phyloP scores from a whole-genome alignment of 2,888 invertebrate species.

The Smittia aterrima region DNA sequence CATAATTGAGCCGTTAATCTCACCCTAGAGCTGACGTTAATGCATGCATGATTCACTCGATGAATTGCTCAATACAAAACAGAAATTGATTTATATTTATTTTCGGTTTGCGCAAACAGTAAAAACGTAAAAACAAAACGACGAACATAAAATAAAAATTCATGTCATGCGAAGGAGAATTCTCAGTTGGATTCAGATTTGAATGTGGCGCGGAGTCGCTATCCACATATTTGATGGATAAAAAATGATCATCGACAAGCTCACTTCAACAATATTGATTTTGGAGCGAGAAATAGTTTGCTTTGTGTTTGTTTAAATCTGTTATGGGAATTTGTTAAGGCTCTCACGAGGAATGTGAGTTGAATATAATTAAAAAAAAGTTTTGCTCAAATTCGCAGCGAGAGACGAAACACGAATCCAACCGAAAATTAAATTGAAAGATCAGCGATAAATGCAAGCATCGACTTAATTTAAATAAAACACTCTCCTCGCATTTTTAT shows the following conservation, averaged over 20 bases:
- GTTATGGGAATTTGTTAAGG: not conserved
- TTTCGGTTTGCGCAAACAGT: too few species aligned
- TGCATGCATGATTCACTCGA: not conserved
- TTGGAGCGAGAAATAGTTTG: not conserved
- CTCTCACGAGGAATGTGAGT: not conserved
- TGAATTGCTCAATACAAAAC: constrained; percentile 16
- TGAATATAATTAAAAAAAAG: constrained; percentile 17
- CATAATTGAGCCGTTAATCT: not conserved
- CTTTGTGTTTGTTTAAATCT: not conserved
- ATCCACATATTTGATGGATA: constrained; percentile 11
- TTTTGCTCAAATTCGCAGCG: too few species aligned
- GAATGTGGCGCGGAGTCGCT: constrained; percentile 16
- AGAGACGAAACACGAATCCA: too few species aligned
- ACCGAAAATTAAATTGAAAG: constrained; percentile 23
- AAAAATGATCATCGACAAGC: not conserved
- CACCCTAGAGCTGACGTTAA: not conserved
- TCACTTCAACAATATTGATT: not conserved
- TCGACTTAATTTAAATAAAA: constrained; percentile 30
- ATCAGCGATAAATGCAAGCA: constrained; percentile 18
- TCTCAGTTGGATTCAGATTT: constrained; percentile 28
- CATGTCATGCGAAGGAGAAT: not conserved
- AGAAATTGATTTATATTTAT: constrained; percentile 24
- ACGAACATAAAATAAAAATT: not conserved
- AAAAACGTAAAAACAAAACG: not conserved
- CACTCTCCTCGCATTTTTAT: not conserved